phyloP scores from a whole-genome alignment of 2,888 invertebrate genomes.

The Eupithecia dodoneata region DNA sequence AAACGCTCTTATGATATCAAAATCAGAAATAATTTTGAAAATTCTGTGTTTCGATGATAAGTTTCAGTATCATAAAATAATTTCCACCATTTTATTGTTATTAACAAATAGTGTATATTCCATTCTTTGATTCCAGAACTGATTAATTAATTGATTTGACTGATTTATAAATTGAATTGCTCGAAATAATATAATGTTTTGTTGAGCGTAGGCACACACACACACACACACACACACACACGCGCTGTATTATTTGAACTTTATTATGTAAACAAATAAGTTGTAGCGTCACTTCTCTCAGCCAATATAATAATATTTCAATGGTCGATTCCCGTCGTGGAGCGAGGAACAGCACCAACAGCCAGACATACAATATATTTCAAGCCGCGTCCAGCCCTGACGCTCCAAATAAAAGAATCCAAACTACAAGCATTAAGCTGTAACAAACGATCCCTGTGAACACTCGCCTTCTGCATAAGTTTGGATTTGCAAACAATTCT shows the following conservation, averaged over 20 bases:
- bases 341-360: not conserved
- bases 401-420: slow-evolving; percentile 54
- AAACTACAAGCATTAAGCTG: slow-evolving; percentile 73
- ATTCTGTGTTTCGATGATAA: not conserved
- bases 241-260: not conserved
- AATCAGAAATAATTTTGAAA: not conserved
- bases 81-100: too few species aligned
- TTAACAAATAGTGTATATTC: too few species aligned
- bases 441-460: slow-evolving; percentile 75
- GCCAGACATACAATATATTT: slow-evolving; percentile 13
- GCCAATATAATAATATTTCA: not conserved
- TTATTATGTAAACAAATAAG: not conserved
- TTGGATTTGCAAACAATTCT: slow-evolving; percentile 74
- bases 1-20: too few species aligned
- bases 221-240: not conserved
- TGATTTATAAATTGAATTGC: too few species aligned
- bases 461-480: slow-evolving; percentile 74
- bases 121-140: too few species aligned
- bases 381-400: slow-evolving; percentile 13
- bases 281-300: not conserved
- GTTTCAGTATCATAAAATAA: not conserved
- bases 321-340: not conserved
- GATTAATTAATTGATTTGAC: too few species aligned
- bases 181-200: not conserved
- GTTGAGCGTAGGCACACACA: not conserved